A percentile compares a stretch with the other conserved stretches of the same genome.
Conservation (phyloP, 1,140 invertebrate genomes). For the Grapholita molesta region DNA sequence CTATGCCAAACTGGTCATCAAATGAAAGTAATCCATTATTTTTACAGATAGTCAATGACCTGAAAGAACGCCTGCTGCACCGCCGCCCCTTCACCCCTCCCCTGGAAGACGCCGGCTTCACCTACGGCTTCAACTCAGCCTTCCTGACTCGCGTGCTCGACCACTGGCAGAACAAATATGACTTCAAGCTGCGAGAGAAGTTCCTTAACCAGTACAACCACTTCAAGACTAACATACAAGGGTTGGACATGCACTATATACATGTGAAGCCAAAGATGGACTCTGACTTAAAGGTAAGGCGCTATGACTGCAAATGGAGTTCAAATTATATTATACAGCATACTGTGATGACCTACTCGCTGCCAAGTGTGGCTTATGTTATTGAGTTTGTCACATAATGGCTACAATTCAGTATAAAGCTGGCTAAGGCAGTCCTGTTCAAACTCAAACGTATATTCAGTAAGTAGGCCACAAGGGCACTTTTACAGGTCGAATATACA, state of each 20-base stretch:
- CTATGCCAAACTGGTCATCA: too few relatives aligned
- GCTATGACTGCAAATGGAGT: too few relatives aligned
- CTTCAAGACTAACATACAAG: slow-evolving; percentile 85
- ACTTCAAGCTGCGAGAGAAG: slow-evolving; percentile 83
- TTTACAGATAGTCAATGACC: slow-evolving; percentile 81
- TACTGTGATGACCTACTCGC: too few relatives aligned
- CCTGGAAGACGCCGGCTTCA: slow-evolving; percentile 82
- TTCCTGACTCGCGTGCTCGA: slow-evolving; percentile 82
- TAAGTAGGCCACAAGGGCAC: too few relatives aligned
- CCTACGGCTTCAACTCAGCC: slow-evolving; percentile 76
- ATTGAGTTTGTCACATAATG: too few relatives aligned
- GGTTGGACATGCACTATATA: slow-evolving; percentile 70
- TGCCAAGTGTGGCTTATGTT: too few relatives aligned
- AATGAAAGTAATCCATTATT: too few relatives aligned
- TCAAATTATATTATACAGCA: too few relatives aligned
- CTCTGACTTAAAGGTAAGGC: slow-evolving; percentile 48
- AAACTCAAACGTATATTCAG: too few relatives aligned
- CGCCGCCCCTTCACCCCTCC: slow-evolving; percentile 79
- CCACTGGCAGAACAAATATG: slow-evolving; percentile 86
- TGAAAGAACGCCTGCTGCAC: slow-evolving; percentile 80
- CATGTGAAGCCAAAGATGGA: slow-evolving; percentile 56
- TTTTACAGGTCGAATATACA: too few relatives aligned
- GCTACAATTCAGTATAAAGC: too few relatives aligned
- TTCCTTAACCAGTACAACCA: slow-evolving; percentile 86
- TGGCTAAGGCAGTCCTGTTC: too few relatives aligned